These are phyloP conservation scores for Pseudorhiza aurosa DNA, from an alignment of 30 jellyfish, hydroid and myxozoan species.

Conservation along the genomic window DNA sequence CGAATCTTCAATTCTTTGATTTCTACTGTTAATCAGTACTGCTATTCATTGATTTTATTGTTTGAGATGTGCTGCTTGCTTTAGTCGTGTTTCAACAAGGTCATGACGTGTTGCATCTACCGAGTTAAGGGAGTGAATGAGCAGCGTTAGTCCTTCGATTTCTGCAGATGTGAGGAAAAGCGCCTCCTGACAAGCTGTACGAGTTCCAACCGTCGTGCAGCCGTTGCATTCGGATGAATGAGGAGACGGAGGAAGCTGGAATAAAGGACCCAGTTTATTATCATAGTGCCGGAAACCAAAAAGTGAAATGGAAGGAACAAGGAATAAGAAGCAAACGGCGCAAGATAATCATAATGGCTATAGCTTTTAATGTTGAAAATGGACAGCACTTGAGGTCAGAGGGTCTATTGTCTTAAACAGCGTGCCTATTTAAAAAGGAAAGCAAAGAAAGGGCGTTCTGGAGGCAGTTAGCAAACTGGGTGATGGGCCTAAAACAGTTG, in stretches of 20 bases:
- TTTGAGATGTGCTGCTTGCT: too few relatives aligned
- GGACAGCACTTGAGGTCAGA: conserved; percentile 21
- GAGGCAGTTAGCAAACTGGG: background rate
- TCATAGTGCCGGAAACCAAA: conserved; percentile 70
- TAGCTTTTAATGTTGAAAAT: conserved; percentile 3
- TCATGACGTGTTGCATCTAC: too few relatives aligned
- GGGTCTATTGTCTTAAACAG: conserved; percentile 35
- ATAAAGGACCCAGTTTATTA: conserved; percentile 35
- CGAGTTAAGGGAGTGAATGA: too few relatives aligned
- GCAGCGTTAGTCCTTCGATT: too few relatives aligned
- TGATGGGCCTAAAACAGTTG: background rate
- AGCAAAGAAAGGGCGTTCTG: background rate
- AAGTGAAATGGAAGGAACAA: conserved; percentile 68
- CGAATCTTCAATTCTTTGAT: too few relatives aligned
- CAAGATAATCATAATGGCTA: conserved; percentile 37
- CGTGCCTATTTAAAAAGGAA: conserved; percentile 25
- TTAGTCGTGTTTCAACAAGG: too few relatives aligned
- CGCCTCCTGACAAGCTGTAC: too few relatives aligned
- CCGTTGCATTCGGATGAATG: too few relatives aligned
- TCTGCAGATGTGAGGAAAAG: too few relatives aligned
- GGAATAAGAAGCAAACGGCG: conserved; percentile 70
- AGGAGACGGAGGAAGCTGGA: conserved; percentile 43
- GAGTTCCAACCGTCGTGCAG: too few relatives aligned
- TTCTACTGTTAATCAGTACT: too few relatives aligned
- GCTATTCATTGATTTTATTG: too few relatives aligned